phyloP scores from a whole-genome alignment of 2,113 vertebrate genomes.

The Cyprinodon variegatus region DNA sequence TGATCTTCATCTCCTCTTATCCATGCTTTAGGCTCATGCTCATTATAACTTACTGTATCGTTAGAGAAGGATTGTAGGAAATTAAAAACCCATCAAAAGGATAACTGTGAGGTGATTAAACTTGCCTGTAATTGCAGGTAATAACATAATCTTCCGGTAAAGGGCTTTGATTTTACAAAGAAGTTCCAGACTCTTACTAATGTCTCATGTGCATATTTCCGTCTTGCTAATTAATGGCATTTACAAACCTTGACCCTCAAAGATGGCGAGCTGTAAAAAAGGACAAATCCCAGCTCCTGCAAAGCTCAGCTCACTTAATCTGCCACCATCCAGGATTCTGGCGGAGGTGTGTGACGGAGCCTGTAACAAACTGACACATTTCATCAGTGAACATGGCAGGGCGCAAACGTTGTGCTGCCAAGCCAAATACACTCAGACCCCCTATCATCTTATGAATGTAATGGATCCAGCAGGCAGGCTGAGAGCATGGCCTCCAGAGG shows the following conservation, averaged over 20 bases:
- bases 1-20: background rate
- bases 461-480: constrained; percentile 54
- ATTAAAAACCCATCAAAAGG: background rate
- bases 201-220: constrained; percentile 12
- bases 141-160: background rate
- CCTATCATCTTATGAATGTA: constrained; percentile 61
- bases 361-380: constrained; percentile 49
- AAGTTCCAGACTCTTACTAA: background rate
- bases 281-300: constrained; percentile 20
- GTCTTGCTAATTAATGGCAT: constrained; percentile 35
- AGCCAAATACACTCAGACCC: constrained; percentile 55
- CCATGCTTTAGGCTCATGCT: background rate
- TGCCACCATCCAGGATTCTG: constrained; percentile 20
- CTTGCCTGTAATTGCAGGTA: background rate
- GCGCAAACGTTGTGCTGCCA: constrained; percentile 52
- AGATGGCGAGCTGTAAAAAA: constrained; percentile 39
- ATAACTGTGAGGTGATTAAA: background rate
- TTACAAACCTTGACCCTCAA: constrained; percentile 34
- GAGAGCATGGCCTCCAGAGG: constrained; percentile 45
- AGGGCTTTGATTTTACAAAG: background rate
- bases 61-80: background rate
- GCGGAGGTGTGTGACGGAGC: constrained; percentile 28
- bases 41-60: background rate
- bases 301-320: constrained; percentile 26
- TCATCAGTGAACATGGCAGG: constrained; percentile 62